A percentile compares a stretch with the other conserved stretches of the same genome.
Conservation (phyloP, 2,888 invertebrate genomes). For the Xestobium rufovillosum region DNA sequence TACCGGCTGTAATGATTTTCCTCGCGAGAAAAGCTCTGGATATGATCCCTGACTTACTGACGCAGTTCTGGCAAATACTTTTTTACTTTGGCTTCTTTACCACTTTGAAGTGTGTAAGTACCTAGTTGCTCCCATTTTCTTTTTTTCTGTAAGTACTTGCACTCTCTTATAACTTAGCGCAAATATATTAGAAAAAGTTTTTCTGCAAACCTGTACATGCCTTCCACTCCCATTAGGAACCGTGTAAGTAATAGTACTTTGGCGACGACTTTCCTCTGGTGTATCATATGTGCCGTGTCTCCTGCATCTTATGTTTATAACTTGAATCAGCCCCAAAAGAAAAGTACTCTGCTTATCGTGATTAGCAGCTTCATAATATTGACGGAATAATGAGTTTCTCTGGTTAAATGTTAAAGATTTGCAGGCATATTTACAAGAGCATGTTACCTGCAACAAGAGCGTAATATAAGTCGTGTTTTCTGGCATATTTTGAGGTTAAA, state of each 20-base stretch:
- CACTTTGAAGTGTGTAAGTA: slow-evolving; percentile 9
- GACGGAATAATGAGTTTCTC: slow-evolving; percentile 7
- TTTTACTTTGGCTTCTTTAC: slow-evolving; percentile 11
- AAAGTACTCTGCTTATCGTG: slow-evolving; percentile 3
- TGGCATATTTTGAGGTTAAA: slow-evolving; percentile 12
- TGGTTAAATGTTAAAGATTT: slow-evolving; percentile 1
- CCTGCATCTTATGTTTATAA: slow-evolving; percentile 8
- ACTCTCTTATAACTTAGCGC: slow-evolving; percentile 10
- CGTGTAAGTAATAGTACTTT: slow-evolving; percentile 13
- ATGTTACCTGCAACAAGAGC: slow-evolving; percentile 1
- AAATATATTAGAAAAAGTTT: slow-evolving; percentile 13
- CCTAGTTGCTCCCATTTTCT: slow-evolving; percentile 9
- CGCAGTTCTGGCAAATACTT: slow-evolving; percentile 13
- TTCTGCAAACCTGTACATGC: slow-evolving; percentile 11
- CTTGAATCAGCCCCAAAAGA: slow-evolving; percentile 15
- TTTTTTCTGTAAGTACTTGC: slow-evolving; percentile 10
- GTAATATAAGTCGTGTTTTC: slow-evolving; percentile 2
- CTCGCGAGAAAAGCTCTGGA: slow-evolving; percentile 12
- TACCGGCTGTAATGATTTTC: slow-evolving; percentile 13
- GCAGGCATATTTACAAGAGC: slow-evolving; percentile 1
- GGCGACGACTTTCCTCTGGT: slow-evolving; percentile 16
- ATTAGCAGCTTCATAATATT: slow-evolving; percentile 9
- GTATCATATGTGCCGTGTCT: slow-evolving; percentile 10
- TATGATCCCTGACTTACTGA: slow-evolving; percentile 11
- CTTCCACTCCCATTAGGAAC: slow-evolving; percentile 10